Conservation (phyloP, 2,797 vertebrate species). For the Rhinoraja longicauda region DNA sequence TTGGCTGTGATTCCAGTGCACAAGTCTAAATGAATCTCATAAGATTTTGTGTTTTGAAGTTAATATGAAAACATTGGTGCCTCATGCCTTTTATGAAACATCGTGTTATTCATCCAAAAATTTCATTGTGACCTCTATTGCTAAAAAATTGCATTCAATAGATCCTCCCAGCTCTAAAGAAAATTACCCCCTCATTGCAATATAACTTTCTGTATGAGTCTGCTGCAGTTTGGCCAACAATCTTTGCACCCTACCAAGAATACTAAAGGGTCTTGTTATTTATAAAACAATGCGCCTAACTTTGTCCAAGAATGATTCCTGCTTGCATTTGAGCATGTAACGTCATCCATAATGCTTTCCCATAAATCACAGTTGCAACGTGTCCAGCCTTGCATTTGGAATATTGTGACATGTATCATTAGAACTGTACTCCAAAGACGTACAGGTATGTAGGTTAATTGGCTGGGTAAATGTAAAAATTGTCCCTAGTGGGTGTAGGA, state of each 20-base stretch:
- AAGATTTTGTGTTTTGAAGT: background rate
- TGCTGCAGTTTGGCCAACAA: background rate
- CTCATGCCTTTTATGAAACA: background rate
- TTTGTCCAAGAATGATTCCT: background rate
- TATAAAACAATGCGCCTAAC: background rate
- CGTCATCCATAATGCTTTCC: background rate
- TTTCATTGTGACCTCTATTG: background rate
- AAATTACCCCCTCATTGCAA: background rate
- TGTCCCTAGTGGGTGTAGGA: too few relatives aligned
- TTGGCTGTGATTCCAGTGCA: background rate
- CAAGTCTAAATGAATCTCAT: background rate
- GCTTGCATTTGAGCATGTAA: background rate
- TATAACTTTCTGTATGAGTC: background rate
- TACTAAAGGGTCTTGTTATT: background rate
- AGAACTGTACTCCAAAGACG: too few relatives aligned
- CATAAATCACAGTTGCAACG: background rate
- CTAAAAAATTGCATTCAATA: background rate
- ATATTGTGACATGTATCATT: background rate
- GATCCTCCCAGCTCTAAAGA: background rate
- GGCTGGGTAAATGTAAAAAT: too few relatives aligned
- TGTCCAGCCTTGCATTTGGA: background rate
- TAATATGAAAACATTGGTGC: too few relatives aligned
- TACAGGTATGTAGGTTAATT: too few relatives aligned
- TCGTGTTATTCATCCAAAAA: background rate
- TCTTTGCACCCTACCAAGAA: background rate